A percentile compares a stretch with the other conserved stretches of the same genome.
phyloP scores from a whole-genome alignment of 1,140 invertebrate species.

The Lasioglossum baleicum region DNA sequence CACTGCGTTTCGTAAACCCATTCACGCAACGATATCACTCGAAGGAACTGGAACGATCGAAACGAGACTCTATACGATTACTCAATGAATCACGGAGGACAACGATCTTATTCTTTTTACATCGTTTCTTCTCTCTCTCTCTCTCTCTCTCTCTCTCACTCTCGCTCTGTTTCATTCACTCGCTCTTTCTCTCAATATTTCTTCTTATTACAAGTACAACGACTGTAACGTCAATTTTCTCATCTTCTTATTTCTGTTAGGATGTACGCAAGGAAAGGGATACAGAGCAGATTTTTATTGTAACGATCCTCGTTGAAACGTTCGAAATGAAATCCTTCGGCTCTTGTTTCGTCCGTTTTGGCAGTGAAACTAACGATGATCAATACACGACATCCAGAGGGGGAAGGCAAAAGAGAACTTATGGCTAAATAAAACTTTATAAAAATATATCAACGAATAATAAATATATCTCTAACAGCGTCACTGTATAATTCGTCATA shows the following conservation, averaged over 20 bases:
- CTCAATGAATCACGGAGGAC: slow-evolving; percentile 28
- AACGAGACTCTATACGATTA: slow-evolving; percentile 37
- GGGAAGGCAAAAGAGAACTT: slow-evolving; percentile 69
- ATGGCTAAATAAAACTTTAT: slow-evolving; percentile 77
- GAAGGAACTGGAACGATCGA: slow-evolving; percentile 54
- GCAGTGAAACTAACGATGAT: slow-evolving; percentile 44
- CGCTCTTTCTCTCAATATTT: not conserved
- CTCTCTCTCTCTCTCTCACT: too few relatives aligned
- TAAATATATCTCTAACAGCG: slow-evolving; percentile 77
- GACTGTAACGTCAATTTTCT: slow-evolving; percentile 24
- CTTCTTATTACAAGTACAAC: not conserved
- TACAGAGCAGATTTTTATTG: slow-evolving; percentile 23
- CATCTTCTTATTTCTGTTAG: slow-evolving; percentile 8
- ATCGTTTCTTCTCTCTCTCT: not conserved
- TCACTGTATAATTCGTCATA: slow-evolving; percentile 71
- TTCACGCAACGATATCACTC: slow-evolving; percentile 31
- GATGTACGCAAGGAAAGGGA: slow-evolving; percentile 27
- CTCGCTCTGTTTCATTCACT: too few relatives aligned
- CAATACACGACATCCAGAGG: slow-evolving; percentile 39
- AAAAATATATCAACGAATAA: slow-evolving; percentile 79
- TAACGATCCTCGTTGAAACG: slow-evolving; percentile 50
- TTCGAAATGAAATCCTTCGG: slow-evolving; percentile 26
- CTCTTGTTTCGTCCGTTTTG: slow-evolving; percentile 18
- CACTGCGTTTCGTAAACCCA: slow-evolving; percentile 49
- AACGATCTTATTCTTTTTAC: slow-evolving; percentile 18